Evolutionary conservation across 2,888 invertebrate species (phyloP).

Genomic region (Cerastoderma edule): DNA sequence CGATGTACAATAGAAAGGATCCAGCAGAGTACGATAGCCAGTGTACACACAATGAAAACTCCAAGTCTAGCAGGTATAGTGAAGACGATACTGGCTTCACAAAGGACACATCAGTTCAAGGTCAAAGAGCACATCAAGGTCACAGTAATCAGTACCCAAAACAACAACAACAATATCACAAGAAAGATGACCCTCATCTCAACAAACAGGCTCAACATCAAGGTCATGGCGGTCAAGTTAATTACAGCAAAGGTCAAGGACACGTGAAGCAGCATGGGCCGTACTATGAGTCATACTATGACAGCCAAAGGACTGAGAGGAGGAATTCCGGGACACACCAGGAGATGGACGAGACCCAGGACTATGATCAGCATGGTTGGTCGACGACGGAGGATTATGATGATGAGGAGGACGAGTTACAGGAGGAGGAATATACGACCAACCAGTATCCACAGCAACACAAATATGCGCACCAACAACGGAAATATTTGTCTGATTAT

Average conservation of each 20-base stretch:
- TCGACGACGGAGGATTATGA: slow-evolving; percentile 1
- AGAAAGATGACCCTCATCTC: not conserved
- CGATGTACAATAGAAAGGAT: too few relatives aligned
- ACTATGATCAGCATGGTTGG: slow-evolving; percentile 14
- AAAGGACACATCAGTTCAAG: not conserved
- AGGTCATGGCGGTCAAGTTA: slow-evolving; percentile 14
- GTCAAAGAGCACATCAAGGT: not conserved
- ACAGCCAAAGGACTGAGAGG: not conserved
- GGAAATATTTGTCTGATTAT: too few relatives aligned
- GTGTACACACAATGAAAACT: too few relatives aligned
- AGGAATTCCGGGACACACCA: not conserved
- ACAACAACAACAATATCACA: not conserved
- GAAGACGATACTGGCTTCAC: too few relatives aligned
- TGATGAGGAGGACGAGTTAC: not conserved
- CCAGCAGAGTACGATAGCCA: too few relatives aligned
- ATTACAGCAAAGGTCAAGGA: not conserved
- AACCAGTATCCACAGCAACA: too few relatives aligned
- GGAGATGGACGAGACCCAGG: not conserved
- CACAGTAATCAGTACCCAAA: not conserved
- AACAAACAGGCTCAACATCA: not conserved
- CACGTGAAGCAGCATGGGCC: not conserved
- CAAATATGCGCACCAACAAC: too few relatives aligned
- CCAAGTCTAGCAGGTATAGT: too few relatives aligned
- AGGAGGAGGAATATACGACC: too few relatives aligned
- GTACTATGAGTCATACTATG: slow-evolving; percentile 11